Evolutionary conservation across 2,797 vertebrate genomes (phyloP).

Genomic region (Uromys caudimaculatus): DNA sequence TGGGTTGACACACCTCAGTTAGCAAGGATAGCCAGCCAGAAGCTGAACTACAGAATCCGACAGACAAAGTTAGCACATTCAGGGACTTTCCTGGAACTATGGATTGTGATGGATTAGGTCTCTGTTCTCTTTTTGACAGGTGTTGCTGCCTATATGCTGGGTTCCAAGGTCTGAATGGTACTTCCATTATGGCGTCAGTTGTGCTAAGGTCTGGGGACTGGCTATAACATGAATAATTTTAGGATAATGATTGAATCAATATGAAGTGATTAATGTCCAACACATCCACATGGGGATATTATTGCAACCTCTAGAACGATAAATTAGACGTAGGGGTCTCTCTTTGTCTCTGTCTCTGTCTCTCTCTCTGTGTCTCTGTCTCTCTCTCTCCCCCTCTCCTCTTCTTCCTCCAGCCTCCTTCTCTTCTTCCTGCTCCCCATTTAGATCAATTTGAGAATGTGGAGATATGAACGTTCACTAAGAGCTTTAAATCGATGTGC

Average conservation of each 20-base stretch:
- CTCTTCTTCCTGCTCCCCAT: neutral
- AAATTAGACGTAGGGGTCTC: neutral
- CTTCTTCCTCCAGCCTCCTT: neutral
- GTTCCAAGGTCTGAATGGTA: too few species aligned
- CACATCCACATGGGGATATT: neutral
- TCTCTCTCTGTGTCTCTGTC: neutral
- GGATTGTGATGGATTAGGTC: neutral
- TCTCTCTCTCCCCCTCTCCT: neutral
- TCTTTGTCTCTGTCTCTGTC: accelerated
- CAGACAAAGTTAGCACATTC: neutral
- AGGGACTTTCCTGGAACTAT: neutral
- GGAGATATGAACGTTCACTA: neutral
- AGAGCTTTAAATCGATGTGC: neutral
- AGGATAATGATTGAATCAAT: constrained; percentile 17
- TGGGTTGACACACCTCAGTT: neutral
- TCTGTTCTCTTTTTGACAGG: neutral
- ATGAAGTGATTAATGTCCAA: neutral
- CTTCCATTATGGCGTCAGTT: neutral
- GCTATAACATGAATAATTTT: neutral
- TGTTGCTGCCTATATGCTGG: neutral
- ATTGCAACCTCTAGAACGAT: neutral
- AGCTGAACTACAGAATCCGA: neutral
- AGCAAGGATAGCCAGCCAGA: neutral
- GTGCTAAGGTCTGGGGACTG: neutral
- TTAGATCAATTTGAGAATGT: neutral